Evolutionary conservation across 2,113 vertebrate species (phyloP).

Genomic region (Charina bottae): DNA sequence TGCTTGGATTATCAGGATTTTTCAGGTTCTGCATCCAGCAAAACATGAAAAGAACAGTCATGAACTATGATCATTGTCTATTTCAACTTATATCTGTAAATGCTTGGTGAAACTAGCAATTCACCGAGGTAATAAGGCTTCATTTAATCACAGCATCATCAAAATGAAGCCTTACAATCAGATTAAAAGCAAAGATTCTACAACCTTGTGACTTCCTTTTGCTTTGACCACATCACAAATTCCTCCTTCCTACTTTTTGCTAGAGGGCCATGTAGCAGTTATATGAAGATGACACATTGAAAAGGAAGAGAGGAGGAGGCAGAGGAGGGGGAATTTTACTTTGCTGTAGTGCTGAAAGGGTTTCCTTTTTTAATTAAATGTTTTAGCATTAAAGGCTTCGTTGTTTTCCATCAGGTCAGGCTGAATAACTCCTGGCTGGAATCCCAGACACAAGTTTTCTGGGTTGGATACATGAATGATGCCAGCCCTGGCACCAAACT

Average conservation of each 20-base stretch:
- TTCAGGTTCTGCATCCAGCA: not conserved
- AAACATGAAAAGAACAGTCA: not conserved
- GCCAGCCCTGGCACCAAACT: constrained; percentile 21
- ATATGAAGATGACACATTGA: not conserved
- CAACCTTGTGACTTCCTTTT: not conserved
- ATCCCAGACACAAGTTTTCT: constrained; percentile 41
- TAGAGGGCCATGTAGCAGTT: not conserved
- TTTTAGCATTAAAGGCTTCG: constrained; percentile 27
- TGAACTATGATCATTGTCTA: not conserved
- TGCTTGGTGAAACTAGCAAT: not conserved
- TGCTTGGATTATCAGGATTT: not conserved
- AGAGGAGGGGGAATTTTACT: constrained; percentile 4
- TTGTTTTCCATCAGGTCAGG: constrained; percentile 20
- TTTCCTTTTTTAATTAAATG: constrained; percentile 34
- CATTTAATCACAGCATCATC: not conserved
- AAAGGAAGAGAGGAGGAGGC: not conserved
- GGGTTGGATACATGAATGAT: constrained; percentile 31
- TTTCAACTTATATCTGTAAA: not conserved
- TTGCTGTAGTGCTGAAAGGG: constrained; percentile 15
- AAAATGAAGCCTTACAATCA: not conserved
- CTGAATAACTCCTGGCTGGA: constrained; percentile 28
- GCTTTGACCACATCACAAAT: constrained; percentile 8
- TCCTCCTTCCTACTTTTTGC: not conserved
- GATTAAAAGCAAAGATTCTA: not conserved
- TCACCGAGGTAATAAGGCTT: not conserved